Conservation (phyloP, 2,888 invertebrate genomes). For the Pandemis heparana region DNA sequence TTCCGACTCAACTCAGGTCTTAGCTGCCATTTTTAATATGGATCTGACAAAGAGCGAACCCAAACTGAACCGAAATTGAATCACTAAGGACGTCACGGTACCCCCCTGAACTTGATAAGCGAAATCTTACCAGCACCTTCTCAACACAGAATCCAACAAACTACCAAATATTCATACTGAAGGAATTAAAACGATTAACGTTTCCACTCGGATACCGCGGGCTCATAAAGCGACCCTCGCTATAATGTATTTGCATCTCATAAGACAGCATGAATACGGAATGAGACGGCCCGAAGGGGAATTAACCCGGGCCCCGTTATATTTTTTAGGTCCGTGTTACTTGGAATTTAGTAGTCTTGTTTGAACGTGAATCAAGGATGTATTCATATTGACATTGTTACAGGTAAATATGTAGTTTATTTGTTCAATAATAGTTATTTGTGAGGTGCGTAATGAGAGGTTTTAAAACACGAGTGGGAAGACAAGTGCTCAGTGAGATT, state of each 20-base stretch:
- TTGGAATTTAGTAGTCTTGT: conserved; percentile 18
- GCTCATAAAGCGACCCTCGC: conserved; percentile 22
- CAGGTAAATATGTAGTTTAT: too few relatives aligned
- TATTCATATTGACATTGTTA: neutral
- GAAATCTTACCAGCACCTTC: neutral
- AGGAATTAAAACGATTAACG: conserved; percentile 42
- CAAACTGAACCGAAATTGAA: too few relatives aligned
- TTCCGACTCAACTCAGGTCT: too few relatives aligned
- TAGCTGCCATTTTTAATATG: too few relatives aligned
- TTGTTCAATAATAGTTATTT: too few relatives aligned
- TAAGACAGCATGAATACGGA: conserved; percentile 42
- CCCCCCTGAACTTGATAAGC: too few relatives aligned
- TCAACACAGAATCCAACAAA: neutral
- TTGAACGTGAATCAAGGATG: neutral
- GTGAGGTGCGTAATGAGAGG: too few relatives aligned
- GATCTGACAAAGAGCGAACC: too few relatives aligned
- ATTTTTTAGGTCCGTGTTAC: conserved; percentile 27
- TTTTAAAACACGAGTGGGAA: too few relatives aligned
- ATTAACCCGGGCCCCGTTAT: conserved; percentile 31
- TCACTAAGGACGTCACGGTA: too few relatives aligned
- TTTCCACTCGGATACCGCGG: conserved; percentile 19
- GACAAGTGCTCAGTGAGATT: too few relatives aligned
- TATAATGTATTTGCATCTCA: conserved; percentile 42
- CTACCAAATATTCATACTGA: conserved; percentile 38
- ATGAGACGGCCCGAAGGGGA: conserved; percentile 38